Percentiles rank a stretch among this genome's conserved stretches.
Evolutionary conservation across 2,888 invertebrate species (phyloP).

Genomic region (Synergus laeviventris): DNA sequence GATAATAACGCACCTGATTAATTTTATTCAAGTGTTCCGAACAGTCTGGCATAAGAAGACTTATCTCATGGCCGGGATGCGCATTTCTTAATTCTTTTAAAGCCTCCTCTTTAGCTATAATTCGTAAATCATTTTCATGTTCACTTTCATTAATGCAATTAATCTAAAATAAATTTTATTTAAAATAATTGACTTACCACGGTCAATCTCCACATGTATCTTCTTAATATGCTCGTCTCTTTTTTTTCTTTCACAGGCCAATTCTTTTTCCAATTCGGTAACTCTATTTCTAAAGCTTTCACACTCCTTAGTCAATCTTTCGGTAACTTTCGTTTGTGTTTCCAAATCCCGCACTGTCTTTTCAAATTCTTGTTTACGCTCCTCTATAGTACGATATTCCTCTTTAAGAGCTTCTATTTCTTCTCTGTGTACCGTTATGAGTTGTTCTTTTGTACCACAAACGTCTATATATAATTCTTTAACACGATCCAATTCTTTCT

Average conservation of each 20-base stretch:
- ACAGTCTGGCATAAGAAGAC: slow-evolving; percentile 67
- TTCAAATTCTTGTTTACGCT: slow-evolving; percentile 62
- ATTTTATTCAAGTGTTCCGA: slow-evolving; percentile 71
- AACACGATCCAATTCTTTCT: slow-evolving; percentile 70
- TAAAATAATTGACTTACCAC: slow-evolving; percentile 57
- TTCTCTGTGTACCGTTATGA: slow-evolving; percentile 79
- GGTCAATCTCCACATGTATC: slow-evolving; percentile 69
- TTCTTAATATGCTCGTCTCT: slow-evolving; percentile 66
- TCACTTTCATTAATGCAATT: slow-evolving; percentile 9
- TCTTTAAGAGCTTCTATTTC: slow-evolving; percentile 77
- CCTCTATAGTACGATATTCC: slow-evolving; percentile 62
- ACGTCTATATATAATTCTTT: slow-evolving; percentile 77
- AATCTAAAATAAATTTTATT: background rate
- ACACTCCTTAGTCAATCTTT: slow-evolving; percentile 65
- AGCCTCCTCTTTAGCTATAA: slow-evolving; percentile 70
- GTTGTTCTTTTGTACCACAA: slow-evolving; percentile 80
- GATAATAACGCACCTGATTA: slow-evolving; percentile 59
- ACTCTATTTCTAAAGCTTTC: slow-evolving; percentile 64
- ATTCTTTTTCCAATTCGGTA: slow-evolving; percentile 69
- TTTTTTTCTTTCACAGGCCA: slow-evolving; percentile 64
- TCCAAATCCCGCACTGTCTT: slow-evolving; percentile 64
- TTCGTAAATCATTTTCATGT: slow-evolving; percentile 24
- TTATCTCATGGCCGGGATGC: slow-evolving; percentile 68
- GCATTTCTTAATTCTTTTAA: slow-evolving; percentile 67
- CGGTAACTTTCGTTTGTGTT: slow-evolving; percentile 62